Evolutionary conservation across 2,888 invertebrate genomes (phyloP), one percentile per base, ranked within the genome.

Genomic region (Encarsia formosa): DNA sequence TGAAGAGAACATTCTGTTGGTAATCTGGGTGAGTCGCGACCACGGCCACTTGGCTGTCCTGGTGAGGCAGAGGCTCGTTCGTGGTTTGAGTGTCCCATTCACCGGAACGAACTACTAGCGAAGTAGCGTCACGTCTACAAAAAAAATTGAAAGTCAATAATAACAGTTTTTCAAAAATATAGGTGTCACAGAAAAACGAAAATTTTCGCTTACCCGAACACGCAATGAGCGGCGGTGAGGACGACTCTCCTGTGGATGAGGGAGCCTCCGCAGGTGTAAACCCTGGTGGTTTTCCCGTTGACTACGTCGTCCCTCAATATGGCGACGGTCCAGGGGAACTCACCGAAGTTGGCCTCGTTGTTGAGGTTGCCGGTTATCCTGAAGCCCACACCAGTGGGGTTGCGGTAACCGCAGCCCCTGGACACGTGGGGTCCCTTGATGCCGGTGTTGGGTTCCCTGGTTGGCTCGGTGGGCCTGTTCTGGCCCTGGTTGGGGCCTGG

Each of bases 1-100:
- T 52, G 9, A 16, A 9, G 5, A 57, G 34, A n/a, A 13, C 31
- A 4, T 16, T 22, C 0, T 2, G 1, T 13, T 43, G 5, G 23
- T 49, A 57, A 3, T 9, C 19, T 1, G 57, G 57, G 9, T 57
- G 54, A 11, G 18, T 35, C 2, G 6, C 8, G 3, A 54, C 20
- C 1, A 35, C 5, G 15, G 49, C 22, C 5, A 52, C 57, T 16
- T 19, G 5, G 5, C 54, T 48, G 11, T 57, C 48, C 39, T 57
- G 57, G 22, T 52, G 42, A 5, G 49, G 49, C 2, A 57, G 29
- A 6, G 51, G 52, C 15, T 57, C 57, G 13, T 46, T 26, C 0
- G 2, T 16, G 0, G 57, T 54, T 22, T 54, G 51, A 3, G 57
- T 57, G 6, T 57, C 57, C 57, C 57, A 57, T 49, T 57, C 57